Evolutionary conservation across 2,888 invertebrate species (phyloP), one percentile per base, ranked within the genome.

Genomic region (Erebia ligea): DNA sequence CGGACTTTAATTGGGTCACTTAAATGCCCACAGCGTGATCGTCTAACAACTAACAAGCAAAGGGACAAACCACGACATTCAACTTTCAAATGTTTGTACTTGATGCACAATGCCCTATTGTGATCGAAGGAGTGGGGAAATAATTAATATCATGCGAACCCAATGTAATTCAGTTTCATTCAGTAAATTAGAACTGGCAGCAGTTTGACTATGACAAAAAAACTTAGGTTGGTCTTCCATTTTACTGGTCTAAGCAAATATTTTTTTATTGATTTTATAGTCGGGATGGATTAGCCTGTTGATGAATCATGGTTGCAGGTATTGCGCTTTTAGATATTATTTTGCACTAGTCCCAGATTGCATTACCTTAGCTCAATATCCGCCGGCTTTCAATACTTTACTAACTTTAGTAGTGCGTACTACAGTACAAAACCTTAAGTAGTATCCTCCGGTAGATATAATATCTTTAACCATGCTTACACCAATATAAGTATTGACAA

Each of bases 11-110:
- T 69, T 68, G 67, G 71, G 70, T 69, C 70, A 69, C 61, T 58
- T 73, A 71, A 70, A 72, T 75, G 72, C 61, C 70, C 69, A 58
- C 63, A 73, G 70, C 73, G 72, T 74, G 73, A 74, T 72, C 70
- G 68, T 64, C 59, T 74, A 73, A 71, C 74, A 59, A 73, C 59
- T 74, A 73, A 71, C 74, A 59, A 73, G 69, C 71, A 69, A 71
- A 71, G 70, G 69, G 73, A 75, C 69, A 73, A 62, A 73, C 61
- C 72, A 52, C 62, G 66, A 69, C 71, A 69, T 71, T 71, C 69
- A 69, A 69, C 71, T 69, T 71, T 71, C 67, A 71, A 72, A 71
- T 52, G 48, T 58, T 68, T 69, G 54, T 68, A 63, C 70, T 70
- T 63, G 62, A 70, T 72, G 71, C 62, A 67, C 69, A 72, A 71